These are phyloP conservation scores for Temnothorax curvispinosus DNA, from an alignment of 1,140 invertebrate species.

Conservation along the genomic window DNA sequence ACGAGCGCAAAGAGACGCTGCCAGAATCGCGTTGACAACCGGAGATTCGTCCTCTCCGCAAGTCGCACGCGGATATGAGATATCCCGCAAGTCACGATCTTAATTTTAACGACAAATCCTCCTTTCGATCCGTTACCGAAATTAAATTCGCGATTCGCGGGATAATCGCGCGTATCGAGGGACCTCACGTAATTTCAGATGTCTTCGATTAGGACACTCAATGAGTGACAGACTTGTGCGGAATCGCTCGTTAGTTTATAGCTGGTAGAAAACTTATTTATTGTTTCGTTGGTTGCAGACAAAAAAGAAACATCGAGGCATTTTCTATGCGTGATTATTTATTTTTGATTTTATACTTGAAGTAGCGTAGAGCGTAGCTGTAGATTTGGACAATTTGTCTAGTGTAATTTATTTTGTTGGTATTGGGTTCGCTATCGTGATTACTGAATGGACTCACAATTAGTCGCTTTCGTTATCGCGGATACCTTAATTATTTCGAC, in stretches of 20 bases:
- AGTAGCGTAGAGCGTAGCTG: conserved; percentile 47
- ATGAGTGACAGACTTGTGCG: not conserved
- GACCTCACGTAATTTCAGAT: not conserved
- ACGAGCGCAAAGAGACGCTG: conserved; percentile 68
- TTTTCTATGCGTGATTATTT: conserved; percentile 19
- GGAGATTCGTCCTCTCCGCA: not conserved
- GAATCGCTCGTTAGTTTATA: not conserved
- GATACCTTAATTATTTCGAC: not conserved
- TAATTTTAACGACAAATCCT: not conserved
- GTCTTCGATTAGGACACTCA: not conserved
- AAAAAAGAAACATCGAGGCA: not conserved
- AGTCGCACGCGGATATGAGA: not conserved
- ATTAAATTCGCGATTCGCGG: not conserved
- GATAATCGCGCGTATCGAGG: not conserved
- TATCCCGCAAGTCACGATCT: not conserved
- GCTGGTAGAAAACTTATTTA: not conserved
- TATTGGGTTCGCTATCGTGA: not conserved
- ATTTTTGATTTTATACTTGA: conserved; percentile 39
- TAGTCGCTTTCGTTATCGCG: conserved; percentile 3
- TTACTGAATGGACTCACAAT: not conserved
- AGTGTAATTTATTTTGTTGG: not conserved
- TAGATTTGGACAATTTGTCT: not conserved
- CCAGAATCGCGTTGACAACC: conserved; percentile 16
- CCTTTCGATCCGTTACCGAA: not conserved
- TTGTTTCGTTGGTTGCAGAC: not conserved